Percentiles rank a stretch among this genome's conserved stretches.
These are phyloP conservation scores for Drosophila repleta DNA, from an alignment of 1,140 invertebrate genomes.

Conservation along the genomic window DNA sequence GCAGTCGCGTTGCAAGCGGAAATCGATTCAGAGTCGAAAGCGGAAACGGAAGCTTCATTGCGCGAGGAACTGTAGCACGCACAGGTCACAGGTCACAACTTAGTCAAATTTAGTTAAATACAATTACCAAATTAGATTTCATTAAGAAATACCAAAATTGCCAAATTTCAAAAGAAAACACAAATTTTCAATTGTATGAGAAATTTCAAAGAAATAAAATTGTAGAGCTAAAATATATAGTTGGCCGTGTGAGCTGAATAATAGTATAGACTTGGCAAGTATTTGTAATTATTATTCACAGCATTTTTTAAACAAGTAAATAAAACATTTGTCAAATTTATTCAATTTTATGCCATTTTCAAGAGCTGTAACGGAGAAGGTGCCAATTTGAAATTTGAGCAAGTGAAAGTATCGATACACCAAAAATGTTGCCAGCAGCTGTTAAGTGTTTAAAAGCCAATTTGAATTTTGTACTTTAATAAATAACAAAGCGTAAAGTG, in stretches of 20 bases:
- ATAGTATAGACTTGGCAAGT: neutral
- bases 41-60: constrained; percentile 8
- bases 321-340: neutral
- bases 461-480: too few relatives aligned
- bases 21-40: constrained; percentile 17
- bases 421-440: too few relatives aligned
- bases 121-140: constrained; percentile 16
- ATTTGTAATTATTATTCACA: neutral
- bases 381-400: too few relatives aligned
- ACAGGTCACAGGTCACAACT: constrained; percentile 19
- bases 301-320: neutral
- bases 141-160: constrained; percentile 31
- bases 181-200: neutral
- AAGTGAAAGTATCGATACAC: too few relatives aligned
- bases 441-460: too few relatives aligned
- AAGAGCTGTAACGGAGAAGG: too few relatives aligned
- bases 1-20: constrained; percentile 39
- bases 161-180: constrained; percentile 15
- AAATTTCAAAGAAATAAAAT: neutral
- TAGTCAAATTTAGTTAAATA: constrained; percentile 67
- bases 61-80: constrained; percentile 60
- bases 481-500: too few relatives aligned
- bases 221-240: neutral
- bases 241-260: neutral
- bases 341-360: neutral